Base-by-base conservation (phyloP, 2,797 vertebrate genomes). In the Acestrorhynchus altus region DNA sequence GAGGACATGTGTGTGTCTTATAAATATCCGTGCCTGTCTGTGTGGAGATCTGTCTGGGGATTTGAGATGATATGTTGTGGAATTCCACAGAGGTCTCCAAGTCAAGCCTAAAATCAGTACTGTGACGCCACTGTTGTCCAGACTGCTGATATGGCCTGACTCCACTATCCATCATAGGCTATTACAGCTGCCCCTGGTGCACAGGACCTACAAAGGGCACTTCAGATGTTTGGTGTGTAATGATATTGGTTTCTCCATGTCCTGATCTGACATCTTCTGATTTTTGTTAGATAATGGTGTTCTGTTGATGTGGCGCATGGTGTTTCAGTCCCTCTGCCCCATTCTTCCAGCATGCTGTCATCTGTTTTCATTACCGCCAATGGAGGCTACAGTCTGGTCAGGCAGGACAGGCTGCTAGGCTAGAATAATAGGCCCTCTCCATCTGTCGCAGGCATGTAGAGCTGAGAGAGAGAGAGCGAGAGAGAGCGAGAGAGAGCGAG, bases 351-450 rank as follows among this genome's bases (percentile, higher is more conserved):
- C 84, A 85, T 78, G 75, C 83, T 80, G 79, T 91, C 86, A 86
- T 89, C 85, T 88, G 85, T 85, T 90, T 88, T 85, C 86, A 90
- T 90, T 89, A 88, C 88, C 74, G 76, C 81, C 83, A 51, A 79
- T 76, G 63, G 82, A 82, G 72, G 76, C 81, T 63, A 67, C 77
- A 78, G 82, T 77, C 78, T 76, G 73, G 66, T 56, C 81, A 54
- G 67, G 54, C 74, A 70, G 76, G 78, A 59, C 63, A 77, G 72
- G 72, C 76, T 73, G 76, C 39, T 12, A 65, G 80, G 83, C 79
- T 79, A 85, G 87, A 90, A 87, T 65, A 74, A 86, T 87, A 89
- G 83, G 59, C 79, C 16, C n/a, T 65, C 61, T 70, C 87, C 87
- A 91, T 92, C 90, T 91, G 90, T 90, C 83, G 72, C 47, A 40